Evolutionary conservation across 2,888 invertebrate genomes (phyloP).

Genomic region (Drosophila sordidapex): DNA sequence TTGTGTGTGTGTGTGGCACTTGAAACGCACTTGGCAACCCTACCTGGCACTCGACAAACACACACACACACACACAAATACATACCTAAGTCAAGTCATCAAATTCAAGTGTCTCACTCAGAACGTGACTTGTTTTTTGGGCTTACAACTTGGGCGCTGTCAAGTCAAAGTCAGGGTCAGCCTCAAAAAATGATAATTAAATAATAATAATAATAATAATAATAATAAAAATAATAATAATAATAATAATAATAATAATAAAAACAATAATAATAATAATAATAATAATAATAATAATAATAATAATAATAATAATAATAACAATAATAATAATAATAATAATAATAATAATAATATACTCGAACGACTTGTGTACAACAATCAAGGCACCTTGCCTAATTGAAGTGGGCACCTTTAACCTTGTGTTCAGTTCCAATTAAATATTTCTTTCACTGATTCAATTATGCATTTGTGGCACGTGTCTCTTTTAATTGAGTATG

Average conservation of each 20-base stretch:
- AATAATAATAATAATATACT: conserved; percentile 10
- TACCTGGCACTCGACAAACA: conserved; percentile 11
- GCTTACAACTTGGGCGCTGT: conserved; percentile 24
- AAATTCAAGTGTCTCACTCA: conserved; percentile 51
- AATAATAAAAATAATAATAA: not conserved
- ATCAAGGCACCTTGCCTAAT: conserved; percentile 1
- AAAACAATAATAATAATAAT: not conserved
- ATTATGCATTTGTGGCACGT: conserved; percentile 54
- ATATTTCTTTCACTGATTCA: conserved; percentile 22
- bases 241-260: not conserved
- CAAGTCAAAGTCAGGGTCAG: conserved; percentile 62
- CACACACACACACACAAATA: conserved; percentile 24
- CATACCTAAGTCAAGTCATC: conserved; percentile 27
- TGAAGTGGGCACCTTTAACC: conserved; percentile 47
- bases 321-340: not conserved
- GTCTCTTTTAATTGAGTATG: conserved; percentile 66
- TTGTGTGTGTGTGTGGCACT: conserved; percentile 34
- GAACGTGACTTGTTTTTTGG: conserved; percentile 64
- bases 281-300: conserved; percentile 3
- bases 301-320: not conserved
- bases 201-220: not conserved
- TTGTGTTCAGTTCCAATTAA: conserved; percentile 11
- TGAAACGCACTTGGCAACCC: conserved; percentile 45
- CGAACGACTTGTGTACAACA: conserved; percentile 8
- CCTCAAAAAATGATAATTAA: not conserved